A percentile compares a stretch with the other conserved stretches of the same genome.
These are phyloP conservation scores for Iselma pallidipennis DNA, from an alignment of 2,888 invertebrate genomes.

Conservation along the genomic window DNA sequence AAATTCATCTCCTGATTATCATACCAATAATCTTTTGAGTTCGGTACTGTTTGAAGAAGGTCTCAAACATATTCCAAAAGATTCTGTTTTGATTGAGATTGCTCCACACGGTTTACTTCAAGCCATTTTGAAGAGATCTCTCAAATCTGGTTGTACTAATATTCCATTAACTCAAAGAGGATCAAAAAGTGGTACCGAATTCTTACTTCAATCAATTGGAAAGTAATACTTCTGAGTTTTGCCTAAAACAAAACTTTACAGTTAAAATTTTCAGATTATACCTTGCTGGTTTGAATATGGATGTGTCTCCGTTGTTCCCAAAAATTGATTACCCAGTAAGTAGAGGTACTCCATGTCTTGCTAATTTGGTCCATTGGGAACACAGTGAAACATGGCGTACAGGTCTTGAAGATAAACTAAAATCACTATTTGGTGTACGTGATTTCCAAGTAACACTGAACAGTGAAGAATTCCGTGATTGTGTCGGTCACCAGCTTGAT, in stretches of 20 bases:
- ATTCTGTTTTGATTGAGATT: constrained; percentile 85
- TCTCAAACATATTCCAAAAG: constrained; percentile 73
- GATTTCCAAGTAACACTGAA: constrained; percentile 56
- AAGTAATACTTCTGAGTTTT: constrained; percentile 57
- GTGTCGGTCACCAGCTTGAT: constrained; percentile 49
- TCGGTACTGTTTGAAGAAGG: constrained; percentile 84
- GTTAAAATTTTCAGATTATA: constrained; percentile 65
- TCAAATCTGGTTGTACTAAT: constrained; percentile 71
- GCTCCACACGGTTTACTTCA: constrained; percentile 90
- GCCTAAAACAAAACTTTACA: background rate
- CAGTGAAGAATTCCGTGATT: constrained; percentile 55
- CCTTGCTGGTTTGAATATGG: constrained; percentile 77
- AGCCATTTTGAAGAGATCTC: constrained; percentile 79
- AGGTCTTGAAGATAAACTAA: constrained; percentile 48
- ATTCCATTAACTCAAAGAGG: constrained; percentile 76
- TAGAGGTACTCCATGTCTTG: constrained; percentile 81
- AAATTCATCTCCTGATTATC: constrained; percentile 67
- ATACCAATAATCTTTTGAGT: constrained; percentile 68
- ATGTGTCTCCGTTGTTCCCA: constrained; percentile 78
- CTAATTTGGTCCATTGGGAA: constrained; percentile 86
- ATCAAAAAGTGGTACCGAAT: constrained; percentile 66
- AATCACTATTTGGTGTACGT: constrained; percentile 46
- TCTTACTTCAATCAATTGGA: constrained; percentile 67
- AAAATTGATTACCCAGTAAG: constrained; percentile 81
- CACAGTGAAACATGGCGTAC: constrained; percentile 78